Conservation (phyloP, 2,113 vertebrate species). For the Oncorhynchus keta region DNA sequence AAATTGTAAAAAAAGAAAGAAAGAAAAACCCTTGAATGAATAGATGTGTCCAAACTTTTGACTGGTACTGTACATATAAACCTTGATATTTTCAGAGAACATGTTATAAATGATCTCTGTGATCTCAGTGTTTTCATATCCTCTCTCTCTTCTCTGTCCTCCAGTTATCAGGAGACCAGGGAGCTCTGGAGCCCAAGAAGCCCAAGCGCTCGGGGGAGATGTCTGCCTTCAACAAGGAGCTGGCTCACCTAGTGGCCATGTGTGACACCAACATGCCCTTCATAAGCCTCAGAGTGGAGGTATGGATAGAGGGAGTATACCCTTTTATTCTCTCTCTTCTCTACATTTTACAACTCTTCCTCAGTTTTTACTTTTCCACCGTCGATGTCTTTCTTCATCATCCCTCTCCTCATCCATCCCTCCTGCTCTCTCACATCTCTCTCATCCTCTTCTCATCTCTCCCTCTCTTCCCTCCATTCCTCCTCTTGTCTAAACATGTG, state of each 20-base stretch:
- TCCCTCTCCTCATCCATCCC: not conserved
- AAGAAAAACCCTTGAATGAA: too few relatives aligned
- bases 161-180: conserved; percentile 85
- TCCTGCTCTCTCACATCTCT: not conserved
- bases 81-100: too few relatives aligned
- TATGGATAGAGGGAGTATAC: conserved; percentile 48
- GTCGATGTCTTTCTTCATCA: too few relatives aligned
- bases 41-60: too few relatives aligned
- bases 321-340: not conserved
- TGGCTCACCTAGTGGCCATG: conserved; percentile 97
- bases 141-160: conserved; percentile 27
- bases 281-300: conserved; percentile 93
- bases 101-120: not conserved
- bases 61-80: too few relatives aligned
- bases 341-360: not conserved
- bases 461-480: not conserved
- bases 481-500: not conserved
- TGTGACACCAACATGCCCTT: conserved; percentile 99
- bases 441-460: too few relatives aligned
- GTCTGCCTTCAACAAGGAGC: conserved; percentile 98
- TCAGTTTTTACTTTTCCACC: not conserved
- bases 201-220: conserved; percentile 94
- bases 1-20: too few relatives aligned
- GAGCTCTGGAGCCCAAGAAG: conserved; percentile 87
- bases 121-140: not conserved